Evolutionary conservation across 2,888 invertebrate species (phyloP), one percentile per base, ranked within the genome.

Genomic region (Drosophila formosana): DNA sequence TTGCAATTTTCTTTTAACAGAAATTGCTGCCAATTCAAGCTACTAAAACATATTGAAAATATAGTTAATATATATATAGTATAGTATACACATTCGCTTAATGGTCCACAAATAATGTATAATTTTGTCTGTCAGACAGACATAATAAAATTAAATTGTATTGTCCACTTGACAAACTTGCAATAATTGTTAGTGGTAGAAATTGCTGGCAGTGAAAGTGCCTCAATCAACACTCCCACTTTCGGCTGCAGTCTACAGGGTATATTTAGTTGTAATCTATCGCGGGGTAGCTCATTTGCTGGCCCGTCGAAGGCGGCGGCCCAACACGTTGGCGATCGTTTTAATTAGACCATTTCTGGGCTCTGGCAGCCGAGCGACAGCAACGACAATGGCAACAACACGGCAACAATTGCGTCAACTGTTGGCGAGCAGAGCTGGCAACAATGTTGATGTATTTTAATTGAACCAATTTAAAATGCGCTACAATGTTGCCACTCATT

Each of bases 281-380:
- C 43, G 58, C 60, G 63, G 52, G 57, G 45, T 46, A 28, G 46
- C 66, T 60, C 60, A 50, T 57, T 67, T 65, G 65, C 57, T 73
- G 56, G 34, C 64, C 25, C 52, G 34, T 58, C 46, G 51, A 55
- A 37, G 52, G 26, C 60, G n/a, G 63, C 47, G 60, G 58, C 55
- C 65, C 65, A 61, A 78, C 72, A 68, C 70, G 69, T 58, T 58
- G 78, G 63, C 78, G 65, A 75, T 69, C 75, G 72, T 76, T 83
- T 86, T 89, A 88, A 88, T 88, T 89, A 78, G 82, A 78, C 75
- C 72, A 80, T 82, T 82, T 75, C 82, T 79, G 67, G 69, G 64
- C 70, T 56, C 62, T 71, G 73, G 34, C 53, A 82, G 46, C 34
- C 34, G 34, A 9, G 11, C 34, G 9, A 11, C 34, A 9, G 9